Base-by-base conservation (phyloP, 2,113 vertebrate genomes). In the Anoura caudifer region DNA sequence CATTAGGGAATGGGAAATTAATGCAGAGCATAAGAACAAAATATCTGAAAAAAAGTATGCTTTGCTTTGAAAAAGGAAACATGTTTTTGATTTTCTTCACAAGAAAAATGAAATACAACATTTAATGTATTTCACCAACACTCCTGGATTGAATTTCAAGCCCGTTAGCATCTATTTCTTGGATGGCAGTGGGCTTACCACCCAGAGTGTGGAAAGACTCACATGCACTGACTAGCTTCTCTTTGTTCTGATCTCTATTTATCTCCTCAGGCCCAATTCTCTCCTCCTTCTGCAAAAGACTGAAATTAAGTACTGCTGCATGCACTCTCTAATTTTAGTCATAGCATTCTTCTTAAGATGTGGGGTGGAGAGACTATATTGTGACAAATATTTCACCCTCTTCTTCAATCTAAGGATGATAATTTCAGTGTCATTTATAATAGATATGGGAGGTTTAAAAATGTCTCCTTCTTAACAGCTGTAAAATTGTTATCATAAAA, bases 231-330 rank as follows among this genome's bases (percentile, higher is more conserved):
- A 95, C 92, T 95, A 92, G 90, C 81, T 95, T 95, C 81, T 93
- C 92, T 98, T 98, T 97, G 97, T 98, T 98, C 97, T 92, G 96
- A 94, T 95, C 96, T 97, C 97, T 97, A 95, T 98, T 97, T 97
- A 97, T 98, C 96, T 97, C 88, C 90, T 97, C 94, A 95, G 90
- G 85, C 90, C 94, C 94, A 90, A 91, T 97, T 95, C 96, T 96
- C 80, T 97, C 95, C 96, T 97, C 96, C 97, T 96, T 75, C 94
- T 95, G 88, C 90, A 97, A 94, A 97, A 97, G 97, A 96, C 97
- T 98, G 96, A 97, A 98, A 97, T 97, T 97, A 97, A 98, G 96
- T 85, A 97, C 94, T 96, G 96, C 90, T 92, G 77, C 92, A 67
- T 94, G 95, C 77, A 95, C 92, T 96, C 95, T 97, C 96, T 98